A percentile compares a stretch with the other conserved stretches of the same genome.
Conservation (phyloP, 2,888 invertebrate genomes). For the Neuroscelio doddi region DNA sequence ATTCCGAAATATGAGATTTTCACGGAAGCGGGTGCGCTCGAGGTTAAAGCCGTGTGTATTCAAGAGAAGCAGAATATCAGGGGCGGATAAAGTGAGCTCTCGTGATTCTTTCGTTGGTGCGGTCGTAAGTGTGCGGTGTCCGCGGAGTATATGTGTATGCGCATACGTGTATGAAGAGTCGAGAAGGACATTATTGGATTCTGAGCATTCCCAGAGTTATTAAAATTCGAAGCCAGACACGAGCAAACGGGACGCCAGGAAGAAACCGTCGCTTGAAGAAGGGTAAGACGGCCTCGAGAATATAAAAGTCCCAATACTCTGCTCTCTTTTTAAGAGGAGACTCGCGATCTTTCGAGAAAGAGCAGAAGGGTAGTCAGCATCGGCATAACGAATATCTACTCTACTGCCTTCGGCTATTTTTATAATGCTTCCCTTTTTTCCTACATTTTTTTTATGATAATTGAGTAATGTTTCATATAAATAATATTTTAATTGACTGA, state of each 20-base stretch:
- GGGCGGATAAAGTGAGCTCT: conserved; percentile 52
- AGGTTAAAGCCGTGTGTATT: conserved; percentile 47
- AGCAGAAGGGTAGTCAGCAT: conserved; percentile 36
- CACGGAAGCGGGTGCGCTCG: conserved; percentile 48
- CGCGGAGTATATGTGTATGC: conserved; percentile 23
- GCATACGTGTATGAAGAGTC: conserved; percentile 47
- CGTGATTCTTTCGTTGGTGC: conserved; percentile 42
- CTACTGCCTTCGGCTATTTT: conserved; percentile 6
- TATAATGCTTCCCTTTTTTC: conserved; percentile 3
- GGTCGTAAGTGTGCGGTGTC: conserved; percentile 19
- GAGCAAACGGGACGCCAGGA: conserved; percentile 50
- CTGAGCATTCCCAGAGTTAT: conserved; percentile 70
- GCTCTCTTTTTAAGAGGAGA: conserved; percentile 52
- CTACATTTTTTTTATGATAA: too few species aligned
- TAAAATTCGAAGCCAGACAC: conserved; percentile 70
- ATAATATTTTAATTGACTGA: too few species aligned
- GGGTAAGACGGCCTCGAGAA: conserved; percentile 61
- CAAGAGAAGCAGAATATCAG: conserved; percentile 52
- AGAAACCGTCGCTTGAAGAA: conserved; percentile 49
- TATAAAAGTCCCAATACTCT: conserved; percentile 64
- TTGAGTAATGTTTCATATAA: too few species aligned
- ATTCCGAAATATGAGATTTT: conserved; percentile 68
- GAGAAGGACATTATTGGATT: conserved; percentile 69
- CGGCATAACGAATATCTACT: conserved; percentile 22
- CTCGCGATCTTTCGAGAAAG: conserved; percentile 45